phyloP scores from a whole-genome alignment of 2,888 invertebrate species.

The Meliscaeva auricollis region DNA sequence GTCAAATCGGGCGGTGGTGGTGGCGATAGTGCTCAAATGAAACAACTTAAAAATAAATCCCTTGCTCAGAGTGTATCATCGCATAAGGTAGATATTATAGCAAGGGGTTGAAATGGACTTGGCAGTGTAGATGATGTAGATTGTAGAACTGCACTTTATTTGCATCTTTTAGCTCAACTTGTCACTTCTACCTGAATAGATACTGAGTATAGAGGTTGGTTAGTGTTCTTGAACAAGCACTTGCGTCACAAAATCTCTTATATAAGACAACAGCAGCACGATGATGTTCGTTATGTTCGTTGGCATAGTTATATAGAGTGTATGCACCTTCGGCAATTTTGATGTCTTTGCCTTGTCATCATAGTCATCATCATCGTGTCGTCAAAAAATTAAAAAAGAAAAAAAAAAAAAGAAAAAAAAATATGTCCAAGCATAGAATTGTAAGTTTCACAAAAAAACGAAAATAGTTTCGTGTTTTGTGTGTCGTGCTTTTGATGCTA shows the following conservation, averaged over 20 bases:
- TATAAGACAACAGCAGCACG: conserved; percentile 39
- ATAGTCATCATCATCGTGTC: conserved; percentile 16
- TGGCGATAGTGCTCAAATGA: conserved; percentile 7
- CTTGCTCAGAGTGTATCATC: not conserved
- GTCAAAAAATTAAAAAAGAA: not conserved
- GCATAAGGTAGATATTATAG: not conserved
- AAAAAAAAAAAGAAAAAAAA: conserved; percentile 24
- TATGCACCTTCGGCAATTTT: conserved; percentile 54
- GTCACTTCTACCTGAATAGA: conserved; percentile 54
- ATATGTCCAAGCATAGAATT: conserved; percentile 46
- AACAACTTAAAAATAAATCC: conserved; percentile 61
- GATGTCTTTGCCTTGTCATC: conserved; percentile 38
- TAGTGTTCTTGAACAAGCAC: conserved; percentile 60
- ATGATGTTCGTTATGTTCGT: conserved; percentile 31
- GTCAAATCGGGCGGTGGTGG: not conserved
- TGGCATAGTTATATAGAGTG: conserved; percentile 1
- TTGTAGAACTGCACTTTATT: conserved; percentile 43
- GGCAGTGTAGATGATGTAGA: not conserved
- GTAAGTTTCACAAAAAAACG: conserved; percentile 34
- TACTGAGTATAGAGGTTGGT: conserved; percentile 42
- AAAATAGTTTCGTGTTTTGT: conserved; percentile 59
- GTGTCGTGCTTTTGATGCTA: conserved; percentile 38
- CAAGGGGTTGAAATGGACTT: conserved; percentile 25
- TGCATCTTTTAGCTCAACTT: conserved; percentile 54
- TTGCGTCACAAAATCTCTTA: conserved; percentile 65